Evolutionary conservation across 2,888 invertebrate species (phyloP), one percentile per base, ranked within the genome.

Genomic region (Polyploca ridens): DNA sequence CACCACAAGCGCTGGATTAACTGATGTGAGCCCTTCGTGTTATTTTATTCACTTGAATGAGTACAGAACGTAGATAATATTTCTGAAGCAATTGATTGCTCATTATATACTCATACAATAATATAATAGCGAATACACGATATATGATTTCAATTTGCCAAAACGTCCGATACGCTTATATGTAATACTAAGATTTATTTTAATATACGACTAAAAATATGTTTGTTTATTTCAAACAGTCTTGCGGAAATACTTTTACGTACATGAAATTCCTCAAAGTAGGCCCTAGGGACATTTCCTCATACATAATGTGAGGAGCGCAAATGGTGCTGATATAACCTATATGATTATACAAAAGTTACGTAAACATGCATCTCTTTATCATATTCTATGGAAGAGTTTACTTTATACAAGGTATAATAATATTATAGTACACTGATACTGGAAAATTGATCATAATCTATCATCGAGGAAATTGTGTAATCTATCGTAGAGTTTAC

Each of bases 1-100:
- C 69, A 71, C 69, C 71, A 74, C 75, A 71, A 67, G 70, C 66
- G 65, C 46, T 49, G 68, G 73, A 71, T 75, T 75, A 64, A 64
- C 64, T 58, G 62, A 64, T 62, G 38, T 33, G 58, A 41, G 57
- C 69, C 62, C 64, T 11, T n/a, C 58, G 58, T 41, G 4, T 35
- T 35, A 44, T 38, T 58, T 58, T 33, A 33, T 16, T 7, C 6
- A 6, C 33, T 33, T 33, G 33, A 58, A 58, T 58, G 33, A 58
- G 13, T 33, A 58, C 27, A 58, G 14, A 27, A 58, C 33, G 27
- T 16, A 16, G 27, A 58, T 27, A 2, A 58, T 33, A 27, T 11
- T 33, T 33, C 33, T 27, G 6, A 3, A 33, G 27, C 6, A 58
- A 49, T 16, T 14, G 33, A 27, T 11, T 58, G 27, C 33, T 58